Base-by-base conservation (phyloP, 2,113 vertebrate species). In the Marmota flaviventris region DNA sequence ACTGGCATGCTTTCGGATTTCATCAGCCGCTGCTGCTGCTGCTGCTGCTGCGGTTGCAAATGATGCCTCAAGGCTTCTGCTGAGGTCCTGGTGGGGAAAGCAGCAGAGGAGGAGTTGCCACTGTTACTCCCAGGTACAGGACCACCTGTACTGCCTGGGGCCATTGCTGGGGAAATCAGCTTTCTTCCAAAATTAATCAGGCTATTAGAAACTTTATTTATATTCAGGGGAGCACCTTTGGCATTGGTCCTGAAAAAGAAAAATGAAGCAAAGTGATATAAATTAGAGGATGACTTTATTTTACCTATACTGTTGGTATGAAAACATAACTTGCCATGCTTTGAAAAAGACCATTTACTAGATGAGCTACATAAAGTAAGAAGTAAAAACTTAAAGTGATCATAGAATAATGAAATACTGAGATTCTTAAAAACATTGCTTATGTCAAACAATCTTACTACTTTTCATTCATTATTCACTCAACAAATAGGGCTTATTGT, bases 1-100 rank as follows among this genome's bases (percentile, higher is more conserved):
- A 99, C 99, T 0, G 99, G 99, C 99, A 99, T 99, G 98, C 99
- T 99, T 98, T 99, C 99, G 0, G 99, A 99, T 95, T 99, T 99
- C 98, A 99, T 99, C 98, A 99, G 98, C 89, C 99, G 99, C 91
- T 99, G 99, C 87, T 98, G 98, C 76, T 96, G 97, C 86, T 32
- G 97, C 85, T 98, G 92, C 93, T 32, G 45, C 18, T 77, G 79
- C 72, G 73, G 98, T n/a, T 96, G 99, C 67, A 98, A 16, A 12
- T 98, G 96, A 85, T 98, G 27, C 96, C 98, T 97, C 39, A 98
- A 51, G 91, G 73, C 79, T 92, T 99, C 99, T 20, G 93, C 53
- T 1, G 95, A 0, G 22, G 89, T 76, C 86, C 97, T 97, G 92
- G 89, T 27, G 37, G 98, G 96, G 56, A 97, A 1, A 16, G 65